These are phyloP conservation scores for Aspiorhynchus laticeps DNA, from an alignment of 2,113 vertebrate genomes.

Conservation along the genomic window DNA sequence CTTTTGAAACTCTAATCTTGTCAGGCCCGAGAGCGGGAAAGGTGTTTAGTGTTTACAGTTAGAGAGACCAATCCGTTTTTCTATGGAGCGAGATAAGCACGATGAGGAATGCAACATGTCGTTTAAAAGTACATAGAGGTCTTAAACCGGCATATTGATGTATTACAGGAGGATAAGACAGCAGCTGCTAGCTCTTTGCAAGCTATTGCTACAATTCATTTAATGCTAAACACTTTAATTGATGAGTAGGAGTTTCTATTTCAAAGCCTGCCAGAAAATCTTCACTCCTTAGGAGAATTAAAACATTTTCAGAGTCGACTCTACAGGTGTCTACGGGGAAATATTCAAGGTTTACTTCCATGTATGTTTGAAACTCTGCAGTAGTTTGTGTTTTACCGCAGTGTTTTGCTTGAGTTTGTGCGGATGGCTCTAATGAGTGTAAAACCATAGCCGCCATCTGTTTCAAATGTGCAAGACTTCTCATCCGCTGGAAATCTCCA, in stretches of 20 bases:
- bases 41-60: constrained; percentile 15
- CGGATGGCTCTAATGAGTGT: constrained; percentile 19
- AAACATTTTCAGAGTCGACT: neutral
- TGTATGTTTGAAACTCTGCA: neutral
- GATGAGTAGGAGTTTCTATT: constrained; percentile 34
- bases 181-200: constrained; percentile 29
- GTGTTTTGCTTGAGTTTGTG: constrained; percentile 9
- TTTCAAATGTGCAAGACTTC: neutral
- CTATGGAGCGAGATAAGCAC: constrained; percentile 14
- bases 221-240: constrained; percentile 33
- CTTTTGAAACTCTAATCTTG: constrained; percentile 38
- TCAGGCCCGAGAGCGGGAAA: neutral
- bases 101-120: constrained; percentile 13
- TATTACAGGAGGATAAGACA: constrained; percentile 34
- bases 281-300: constrained; percentile 26
- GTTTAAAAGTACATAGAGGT: constrained; percentile 26
- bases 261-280: neutral
- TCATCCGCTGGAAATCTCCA: constrained; percentile 21
- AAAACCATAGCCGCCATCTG: constrained; percentile 25
- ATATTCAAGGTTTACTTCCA: neutral
- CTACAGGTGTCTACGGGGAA: constrained; percentile 23
- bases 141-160: constrained; percentile 32
- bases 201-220: constrained; percentile 26
- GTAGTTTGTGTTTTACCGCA: neutral
- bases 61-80: neutral